Evolutionary conservation across 2,113 vertebrate genomes (phyloP), one percentile per base, ranked within the genome.

Genomic region (Caranx melampygus): DNA sequence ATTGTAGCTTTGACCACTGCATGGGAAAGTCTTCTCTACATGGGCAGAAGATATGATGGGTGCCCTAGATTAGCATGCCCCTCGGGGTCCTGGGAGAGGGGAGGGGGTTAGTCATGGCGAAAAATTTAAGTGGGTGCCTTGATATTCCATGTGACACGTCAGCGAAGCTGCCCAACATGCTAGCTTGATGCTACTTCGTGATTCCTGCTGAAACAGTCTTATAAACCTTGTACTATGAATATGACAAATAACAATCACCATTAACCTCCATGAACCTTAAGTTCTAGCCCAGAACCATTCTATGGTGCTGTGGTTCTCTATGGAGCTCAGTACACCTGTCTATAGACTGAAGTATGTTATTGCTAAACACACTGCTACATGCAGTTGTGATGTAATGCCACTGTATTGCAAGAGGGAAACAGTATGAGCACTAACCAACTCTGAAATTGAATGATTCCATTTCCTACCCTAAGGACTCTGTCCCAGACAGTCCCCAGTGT

Each of bases 1-100:
- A 4, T 72, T 40, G 15, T 51, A 26, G 52, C 10, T 66, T 54
- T 74, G 55, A 77, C 45, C 77, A 52, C 0, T 3, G 18, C 44
- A 44, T 75, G 57, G 62, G 12, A 21, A 40, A 72, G 57, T 0
- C 13, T 31, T 34, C 12, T 57, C 3, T 55, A 21, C 37, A 59
- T 74, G 79, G 82, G 68, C 82, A 86, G 84, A 91, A 86, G 52
- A 82, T 13, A 54, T 62, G 90, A 89, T 84, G 89, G 75, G 85
- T 91, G 89, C 87, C 93, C 86, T 64, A 84, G 91, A 94, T 90
- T 37, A 21, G 61, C 58, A 73, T 85, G 89, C 93, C 95, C 90
- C 6, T 0, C 70, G 91, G 96, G 92, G 5, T 85, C 45, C 54
- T 6, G 2, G 12, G 18, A 20, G n/a, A 3, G 6, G 11, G 15